Evolutionary conservation across 2,797 vertebrate genomes (phyloP).

Genomic region (Mareca penelope): DNA sequence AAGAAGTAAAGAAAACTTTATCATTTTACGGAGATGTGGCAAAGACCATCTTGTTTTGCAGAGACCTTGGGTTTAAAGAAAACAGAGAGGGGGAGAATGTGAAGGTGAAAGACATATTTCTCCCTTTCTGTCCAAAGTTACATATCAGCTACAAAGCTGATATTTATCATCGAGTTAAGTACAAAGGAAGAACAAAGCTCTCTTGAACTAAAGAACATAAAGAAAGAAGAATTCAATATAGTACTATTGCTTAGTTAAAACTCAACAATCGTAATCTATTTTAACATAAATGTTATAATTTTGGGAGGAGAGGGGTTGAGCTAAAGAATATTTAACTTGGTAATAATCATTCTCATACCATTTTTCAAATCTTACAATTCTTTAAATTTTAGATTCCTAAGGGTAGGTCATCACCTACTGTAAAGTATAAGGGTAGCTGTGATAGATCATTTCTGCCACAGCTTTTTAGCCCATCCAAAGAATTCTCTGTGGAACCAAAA

Average conservation of each 20-base stretch:
- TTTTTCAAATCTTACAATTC: neutral
- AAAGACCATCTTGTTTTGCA: constrained; percentile 7
- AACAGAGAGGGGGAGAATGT: neutral
- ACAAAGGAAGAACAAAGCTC: neutral
- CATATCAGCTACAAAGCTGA: neutral
- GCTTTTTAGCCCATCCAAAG: neutral
- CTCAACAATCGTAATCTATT: neutral
- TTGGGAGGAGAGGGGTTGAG: neutral
- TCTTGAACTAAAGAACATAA: neutral
- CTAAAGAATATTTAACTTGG: neutral
- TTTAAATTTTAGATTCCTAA: neutral
- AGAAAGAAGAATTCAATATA: neutral
- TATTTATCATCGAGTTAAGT: neutral
- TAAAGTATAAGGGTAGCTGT: neutral
- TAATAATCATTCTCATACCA: neutral
- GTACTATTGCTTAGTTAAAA: neutral
- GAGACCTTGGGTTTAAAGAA: neutral
- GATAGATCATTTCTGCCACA: rapidly evolving
- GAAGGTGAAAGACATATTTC: neutral
- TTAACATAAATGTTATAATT: neutral
- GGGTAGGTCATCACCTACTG: neutral
- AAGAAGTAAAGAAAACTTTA: constrained; percentile 49
- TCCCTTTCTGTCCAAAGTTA: neutral
- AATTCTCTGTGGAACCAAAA: neutral
- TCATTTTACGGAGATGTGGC: constrained; percentile 15